Percentiles rank a stretch among this genome's conserved stretches.
Conservation (phyloP, 2,113 vertebrate species). For the Amazona guildingii region DNA sequence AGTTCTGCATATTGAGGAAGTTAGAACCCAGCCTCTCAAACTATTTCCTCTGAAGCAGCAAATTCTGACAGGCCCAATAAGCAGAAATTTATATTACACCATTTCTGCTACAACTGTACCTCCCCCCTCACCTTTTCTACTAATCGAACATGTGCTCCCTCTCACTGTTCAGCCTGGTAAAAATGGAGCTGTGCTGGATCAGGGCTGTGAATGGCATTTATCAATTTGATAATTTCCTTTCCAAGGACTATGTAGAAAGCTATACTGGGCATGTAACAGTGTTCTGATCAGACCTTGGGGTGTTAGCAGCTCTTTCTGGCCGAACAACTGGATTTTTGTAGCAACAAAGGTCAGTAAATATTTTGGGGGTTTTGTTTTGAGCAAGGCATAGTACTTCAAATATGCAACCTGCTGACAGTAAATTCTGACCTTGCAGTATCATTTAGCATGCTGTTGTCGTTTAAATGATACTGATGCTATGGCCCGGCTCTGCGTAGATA, state of each 20-base stretch:
- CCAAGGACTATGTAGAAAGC: not conserved
- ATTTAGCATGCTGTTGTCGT: not conserved
- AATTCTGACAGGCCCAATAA: not conserved
- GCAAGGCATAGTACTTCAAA: not conserved
- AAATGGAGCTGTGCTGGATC: not conserved
- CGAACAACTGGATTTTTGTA: not conserved
- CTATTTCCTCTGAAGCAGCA: not conserved
- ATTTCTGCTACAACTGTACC: not conserved
- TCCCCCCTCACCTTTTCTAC: too few species aligned
- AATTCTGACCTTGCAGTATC: not conserved
- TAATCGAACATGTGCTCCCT: not conserved
- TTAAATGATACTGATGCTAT: not conserved
- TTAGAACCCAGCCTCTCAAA: not conserved
- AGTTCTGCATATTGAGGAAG: fast-evolving
- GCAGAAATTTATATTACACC: not conserved
- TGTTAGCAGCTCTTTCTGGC: not conserved
- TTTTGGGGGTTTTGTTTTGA: not conserved
- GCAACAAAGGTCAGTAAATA: not conserved
- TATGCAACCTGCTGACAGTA: not conserved
- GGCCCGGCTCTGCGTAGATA: not conserved
- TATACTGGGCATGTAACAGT: not conserved
- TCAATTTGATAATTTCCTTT: not conserved
- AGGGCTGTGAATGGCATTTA: not conserved
- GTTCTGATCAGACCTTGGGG: not conserved
- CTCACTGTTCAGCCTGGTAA: not conserved